Conservation (phyloP, 2,113 vertebrate genomes). For the Litocranius walleri region DNA sequence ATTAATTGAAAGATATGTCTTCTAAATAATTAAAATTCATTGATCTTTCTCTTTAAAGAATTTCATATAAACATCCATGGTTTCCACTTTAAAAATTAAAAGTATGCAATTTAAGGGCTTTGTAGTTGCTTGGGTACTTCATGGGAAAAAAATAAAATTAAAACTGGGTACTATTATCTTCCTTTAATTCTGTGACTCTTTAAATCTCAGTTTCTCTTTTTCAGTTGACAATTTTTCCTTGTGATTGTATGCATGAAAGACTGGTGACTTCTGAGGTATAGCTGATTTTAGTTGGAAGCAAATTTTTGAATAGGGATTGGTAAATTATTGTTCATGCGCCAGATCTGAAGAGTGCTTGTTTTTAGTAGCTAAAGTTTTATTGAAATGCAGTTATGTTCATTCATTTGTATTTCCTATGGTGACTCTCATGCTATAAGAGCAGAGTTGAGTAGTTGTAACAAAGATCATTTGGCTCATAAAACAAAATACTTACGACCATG, state of each 20-base stretch:
- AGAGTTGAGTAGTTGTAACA: neutral
- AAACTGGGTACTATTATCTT: neutral
- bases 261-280: neutral
- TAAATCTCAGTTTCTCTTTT: neutral
- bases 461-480: neutral
- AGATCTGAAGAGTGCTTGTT: neutral
- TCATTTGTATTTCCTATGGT: neutral
- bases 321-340: neutral
- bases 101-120: neutral
- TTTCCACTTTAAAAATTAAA: neutral
- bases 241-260: neutral
- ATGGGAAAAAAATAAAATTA: neutral
- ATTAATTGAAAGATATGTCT: neutral
- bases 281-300: neutral
- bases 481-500: neutral
- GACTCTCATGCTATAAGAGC: neutral
- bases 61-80: neutral
- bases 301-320: neutral
- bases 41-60: neutral
- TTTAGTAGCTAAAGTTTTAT: neutral
- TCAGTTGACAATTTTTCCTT: neutral
- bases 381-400: too few relatives aligned
- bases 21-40: conserved; percentile 2
- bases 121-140: neutral
- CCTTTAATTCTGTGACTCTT: neutral